Evolutionary conservation across 2,888 invertebrate species (phyloP).

Genomic region (Gortyna flavago): DNA sequence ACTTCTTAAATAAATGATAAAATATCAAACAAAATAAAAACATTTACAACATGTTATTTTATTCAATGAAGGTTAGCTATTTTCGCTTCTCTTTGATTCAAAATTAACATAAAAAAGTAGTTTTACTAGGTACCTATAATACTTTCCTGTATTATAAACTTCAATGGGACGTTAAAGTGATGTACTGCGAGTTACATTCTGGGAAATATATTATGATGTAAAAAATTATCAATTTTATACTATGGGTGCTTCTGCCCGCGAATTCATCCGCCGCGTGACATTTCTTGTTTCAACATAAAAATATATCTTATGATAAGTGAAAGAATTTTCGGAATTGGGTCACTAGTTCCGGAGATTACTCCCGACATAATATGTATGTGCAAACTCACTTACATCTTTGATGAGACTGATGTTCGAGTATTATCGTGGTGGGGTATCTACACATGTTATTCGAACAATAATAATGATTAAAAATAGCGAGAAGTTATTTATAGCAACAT

Average conservation of each 20-base stretch:
- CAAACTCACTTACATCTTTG: background rate
- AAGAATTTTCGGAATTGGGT: background rate
- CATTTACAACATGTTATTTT: constrained; percentile 4
- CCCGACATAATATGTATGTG: background rate
- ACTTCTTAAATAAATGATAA: background rate
- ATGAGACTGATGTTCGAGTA: background rate
- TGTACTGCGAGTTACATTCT: background rate
- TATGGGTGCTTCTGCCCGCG: background rate
- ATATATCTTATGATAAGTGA: background rate
- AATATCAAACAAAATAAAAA: constrained; percentile 25
- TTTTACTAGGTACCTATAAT: constrained; percentile 18
- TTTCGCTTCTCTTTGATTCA: constrained; percentile 40
- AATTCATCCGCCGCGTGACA: background rate
- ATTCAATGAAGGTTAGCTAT: constrained; percentile 12
- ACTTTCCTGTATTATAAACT: constrained; percentile 42
- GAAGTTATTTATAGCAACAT: background rate
- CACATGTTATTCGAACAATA: background rate
- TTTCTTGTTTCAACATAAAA: background rate
- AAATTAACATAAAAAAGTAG: constrained; percentile 19
- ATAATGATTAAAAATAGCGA: background rate
- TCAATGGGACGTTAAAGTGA: constrained; percentile 26
- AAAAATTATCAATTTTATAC: constrained; percentile 12
- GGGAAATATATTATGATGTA: constrained; percentile 3
- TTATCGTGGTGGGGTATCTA: background rate
- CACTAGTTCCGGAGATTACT: background rate